Evolutionary conservation across 2,888 invertebrate genomes (phyloP).

Genomic region (Diarsia dahlii): DNA sequence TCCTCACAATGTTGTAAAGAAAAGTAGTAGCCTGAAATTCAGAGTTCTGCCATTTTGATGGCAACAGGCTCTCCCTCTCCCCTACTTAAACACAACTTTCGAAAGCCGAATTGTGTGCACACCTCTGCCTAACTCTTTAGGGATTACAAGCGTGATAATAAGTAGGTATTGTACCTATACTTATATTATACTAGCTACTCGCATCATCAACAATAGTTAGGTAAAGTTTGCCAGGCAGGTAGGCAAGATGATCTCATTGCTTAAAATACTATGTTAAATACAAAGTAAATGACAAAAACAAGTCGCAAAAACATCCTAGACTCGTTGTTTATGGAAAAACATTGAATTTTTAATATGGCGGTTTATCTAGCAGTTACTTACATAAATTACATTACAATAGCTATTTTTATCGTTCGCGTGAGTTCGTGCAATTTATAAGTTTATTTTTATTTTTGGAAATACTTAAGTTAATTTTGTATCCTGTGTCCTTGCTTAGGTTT

Average conservation of each 20-base stretch:
- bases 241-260: slow-evolving; percentile 40
- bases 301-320: slow-evolving; percentile 42
- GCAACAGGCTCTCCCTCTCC: no score
- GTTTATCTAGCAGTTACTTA: slow-evolving; percentile 31
- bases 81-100: no score
- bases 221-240: neutral
- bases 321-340: slow-evolving; percentile 43
- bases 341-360: slow-evolving; percentile 28
- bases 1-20: no score
- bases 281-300: slow-evolving; percentile 49
- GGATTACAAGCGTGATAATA: neutral
- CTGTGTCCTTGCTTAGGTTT: neutral
- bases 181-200: neutral
- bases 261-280: slow-evolving; percentile 39
- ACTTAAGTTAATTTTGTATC: neutral
- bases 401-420: slow-evolving; percentile 6
- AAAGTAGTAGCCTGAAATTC: no score
- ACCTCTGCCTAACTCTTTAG: neutral
- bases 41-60: no score
- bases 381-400: slow-evolving; percentile 38
- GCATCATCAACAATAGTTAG: slow-evolving; percentile 4
- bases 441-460: neutral
- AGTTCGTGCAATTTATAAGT: neutral
- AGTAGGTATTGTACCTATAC: no score
- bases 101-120: neutral